Conservation (phyloP, 2,113 vertebrate genomes). For the Pseudorasbora parva region DNA sequence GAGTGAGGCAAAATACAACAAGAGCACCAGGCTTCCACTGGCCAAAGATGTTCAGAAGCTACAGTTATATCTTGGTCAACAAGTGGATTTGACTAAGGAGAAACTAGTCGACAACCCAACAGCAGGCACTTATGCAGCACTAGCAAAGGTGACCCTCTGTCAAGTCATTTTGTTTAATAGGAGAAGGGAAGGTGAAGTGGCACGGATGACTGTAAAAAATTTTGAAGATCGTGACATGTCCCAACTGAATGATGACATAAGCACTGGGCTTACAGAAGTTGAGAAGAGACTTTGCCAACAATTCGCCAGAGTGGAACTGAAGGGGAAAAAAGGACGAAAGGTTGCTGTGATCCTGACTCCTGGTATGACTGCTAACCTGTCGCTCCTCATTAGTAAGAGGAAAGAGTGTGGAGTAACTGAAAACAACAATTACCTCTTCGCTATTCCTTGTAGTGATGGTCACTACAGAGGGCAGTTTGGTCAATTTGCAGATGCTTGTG, state of each 20-base stretch:
- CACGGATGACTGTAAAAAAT: background rate
- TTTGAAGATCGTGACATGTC: background rate
- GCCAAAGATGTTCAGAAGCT: conserved; percentile 46
- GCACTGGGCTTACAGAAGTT: conserved; percentile 7
- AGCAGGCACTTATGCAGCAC: conserved; percentile 33
- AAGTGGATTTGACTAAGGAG: background rate
- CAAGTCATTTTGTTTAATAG: conserved; percentile 27
- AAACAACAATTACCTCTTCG: conserved; percentile 41
- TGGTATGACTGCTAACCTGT: conserved; percentile 32
- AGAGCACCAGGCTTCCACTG: conserved; percentile 47
- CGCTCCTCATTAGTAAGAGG: background rate
- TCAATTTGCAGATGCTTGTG: conserved; percentile 30
- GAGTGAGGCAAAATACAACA: conserved; percentile 48
- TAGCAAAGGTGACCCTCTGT: conserved; percentile 34
- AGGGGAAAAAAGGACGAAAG: conserved; percentile 34
- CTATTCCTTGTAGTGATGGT: background rate
- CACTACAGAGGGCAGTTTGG: conserved; percentile 39
- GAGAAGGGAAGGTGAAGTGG: conserved; percentile 11
- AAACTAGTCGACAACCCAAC: conserved; percentile 24
- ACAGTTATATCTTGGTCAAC: conserved; percentile 31
- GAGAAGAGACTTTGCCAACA: conserved; percentile 32
- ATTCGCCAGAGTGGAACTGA: conserved; percentile 40
- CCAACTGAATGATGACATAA: background rate
- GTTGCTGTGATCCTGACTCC: conserved; percentile 44
- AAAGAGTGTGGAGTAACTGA: conserved; percentile 29